A percentile compares a stretch with the other conserved stretches of the same genome.
Evolutionary conservation across 1,140 invertebrate genomes (phyloP).

Genomic region (Onthophagus taurus): DNA sequence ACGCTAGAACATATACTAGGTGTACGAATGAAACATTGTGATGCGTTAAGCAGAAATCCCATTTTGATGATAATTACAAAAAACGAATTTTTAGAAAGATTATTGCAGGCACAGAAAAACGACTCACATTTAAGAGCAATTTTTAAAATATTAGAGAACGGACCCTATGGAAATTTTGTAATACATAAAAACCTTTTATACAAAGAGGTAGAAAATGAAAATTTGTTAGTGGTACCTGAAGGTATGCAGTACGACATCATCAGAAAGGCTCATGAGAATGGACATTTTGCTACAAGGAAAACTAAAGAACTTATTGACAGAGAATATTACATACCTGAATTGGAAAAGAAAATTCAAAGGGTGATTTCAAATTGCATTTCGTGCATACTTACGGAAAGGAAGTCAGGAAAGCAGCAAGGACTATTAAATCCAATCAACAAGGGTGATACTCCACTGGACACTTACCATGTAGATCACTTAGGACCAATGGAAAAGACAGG

Average conservation of each 20-base stretch:
- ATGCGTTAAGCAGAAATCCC: slow-evolving; percentile 18
- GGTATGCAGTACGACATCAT: slow-evolving; percentile 17
- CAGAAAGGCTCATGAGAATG: slow-evolving; percentile 13
- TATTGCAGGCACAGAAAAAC: slow-evolving; percentile 14
- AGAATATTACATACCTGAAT: slow-evolving; percentile 23
- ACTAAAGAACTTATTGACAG: slow-evolving; percentile 16
- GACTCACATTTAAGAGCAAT: slow-evolving; percentile 7
- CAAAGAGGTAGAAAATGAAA: slow-evolving; percentile 10
- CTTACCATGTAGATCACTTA: slow-evolving; percentile 29
- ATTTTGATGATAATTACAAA: slow-evolving; percentile 20
- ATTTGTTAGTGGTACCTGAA: slow-evolving; percentile 22
- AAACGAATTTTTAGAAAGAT: slow-evolving; percentile 16
- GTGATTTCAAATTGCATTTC: slow-evolving; percentile 15
- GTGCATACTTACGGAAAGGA: no score
- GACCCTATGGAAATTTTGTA: slow-evolving; percentile 19
- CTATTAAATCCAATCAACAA: slow-evolving; percentile 26
- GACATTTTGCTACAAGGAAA: slow-evolving; percentile 16
- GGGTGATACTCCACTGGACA: slow-evolving; percentile 25
- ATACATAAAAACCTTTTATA: slow-evolving; percentile 21
- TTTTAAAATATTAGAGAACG: slow-evolving; percentile 8
- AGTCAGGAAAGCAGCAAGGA: slow-evolving; percentile 5
- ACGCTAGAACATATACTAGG: slow-evolving; percentile 19
- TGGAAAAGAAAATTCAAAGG: slow-evolving; percentile 21
- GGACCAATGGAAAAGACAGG: slow-evolving; percentile 23
- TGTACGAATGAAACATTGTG: slow-evolving; percentile 20